Evolutionary conservation across 2,797 vertebrate genomes (phyloP).

Genomic region (Austrolebias charrua): DNA sequence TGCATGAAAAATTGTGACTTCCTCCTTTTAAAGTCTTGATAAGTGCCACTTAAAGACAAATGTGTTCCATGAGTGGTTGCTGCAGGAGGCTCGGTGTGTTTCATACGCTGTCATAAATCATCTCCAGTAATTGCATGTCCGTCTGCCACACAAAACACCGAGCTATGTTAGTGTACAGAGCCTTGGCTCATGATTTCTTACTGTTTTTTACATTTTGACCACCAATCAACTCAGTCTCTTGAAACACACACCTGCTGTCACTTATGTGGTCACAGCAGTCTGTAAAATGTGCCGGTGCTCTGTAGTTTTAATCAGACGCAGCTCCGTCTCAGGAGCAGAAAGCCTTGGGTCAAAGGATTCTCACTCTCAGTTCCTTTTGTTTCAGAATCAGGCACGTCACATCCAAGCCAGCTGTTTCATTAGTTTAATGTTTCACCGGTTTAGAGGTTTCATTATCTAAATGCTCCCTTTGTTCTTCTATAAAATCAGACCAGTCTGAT

Average conservation of each 20-base stretch:
- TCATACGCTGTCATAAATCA: conserved; percentile 5
- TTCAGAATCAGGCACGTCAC: conserved; percentile 22
- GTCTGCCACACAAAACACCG: conserved; percentile 4
- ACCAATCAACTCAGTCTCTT: conserved; percentile 24
- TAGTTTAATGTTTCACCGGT: conserved; percentile 51
- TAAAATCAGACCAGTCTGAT: conserved; percentile 43
- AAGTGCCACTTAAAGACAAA: conserved; percentile 3
- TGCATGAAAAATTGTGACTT: conserved; percentile 6
- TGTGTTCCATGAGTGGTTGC: neutral
- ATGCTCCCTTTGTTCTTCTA: conserved; percentile 44
- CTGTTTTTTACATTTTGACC: conserved; percentile 42
- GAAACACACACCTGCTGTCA: conserved; percentile 51
- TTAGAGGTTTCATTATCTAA: conserved; percentile 61
- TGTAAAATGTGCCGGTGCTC: conserved; percentile 47
- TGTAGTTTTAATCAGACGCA: conserved; percentile 48
- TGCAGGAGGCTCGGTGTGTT: neutral
- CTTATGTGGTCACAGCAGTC: conserved; percentile 49
- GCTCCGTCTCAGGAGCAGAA: conserved; percentile 18
- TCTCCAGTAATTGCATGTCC: conserved; percentile 3
- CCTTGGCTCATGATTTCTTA: conserved; percentile 9
- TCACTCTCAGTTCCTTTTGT: conserved; percentile 19
- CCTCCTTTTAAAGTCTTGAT: conserved; percentile 2
- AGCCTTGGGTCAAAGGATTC: neutral
- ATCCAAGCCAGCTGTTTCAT: conserved; percentile 54
- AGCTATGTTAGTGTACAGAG: conserved; percentile 2